Evolutionary conservation across 2,888 invertebrate species (phyloP), one percentile per base, ranked within the genome.

Genomic region (Bembecia ichneumoniformis): DNA sequence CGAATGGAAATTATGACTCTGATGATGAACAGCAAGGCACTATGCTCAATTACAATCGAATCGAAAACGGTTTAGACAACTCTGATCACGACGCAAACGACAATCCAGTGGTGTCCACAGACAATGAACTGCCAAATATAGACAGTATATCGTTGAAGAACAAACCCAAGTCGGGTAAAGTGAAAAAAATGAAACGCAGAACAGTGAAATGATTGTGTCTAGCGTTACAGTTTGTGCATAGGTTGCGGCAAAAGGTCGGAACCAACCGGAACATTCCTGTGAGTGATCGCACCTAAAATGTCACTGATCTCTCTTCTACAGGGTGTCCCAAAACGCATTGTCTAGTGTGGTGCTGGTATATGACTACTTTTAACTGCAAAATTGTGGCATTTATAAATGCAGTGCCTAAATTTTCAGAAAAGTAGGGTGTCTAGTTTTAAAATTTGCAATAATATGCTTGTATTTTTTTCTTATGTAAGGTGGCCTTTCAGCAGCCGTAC

Each of bases 151-250:
- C 82, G n/a, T 56, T 82, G 1, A 82, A 73, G 55, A 63, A 58
- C 55, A 83, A 77, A 54, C 71, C 74, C 15, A 78, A 79, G 53
- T 52, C 60, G 51, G 71, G 78, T 10, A 82, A 74, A 77, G 77
- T 80, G 71, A 77, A 80, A 66, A 81, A 64, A 66, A 58, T 64
- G 14, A 79, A 67, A 68, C 68, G 74, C 59, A 68, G 82, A 71
- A 82, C 83, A 57, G 77, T 80, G 52, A 87, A 87, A 86, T 87
- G 87, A 87, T 87, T 84, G 53, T 67, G 79, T 76, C 68, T 82
- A 52, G 81, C 81, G 59, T 74, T 80, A 58, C 80, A 77, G 67
- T 86, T 83, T 65, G 77, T 86, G 60, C 74, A 83, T 62, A 74
- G 82, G 62, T 64, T 84, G 70, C 69, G 71, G 61, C 70, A 58